Base-by-base conservation (phyloP, 2,888 invertebrate species). In the Carterocephalus palaemon region DNA sequence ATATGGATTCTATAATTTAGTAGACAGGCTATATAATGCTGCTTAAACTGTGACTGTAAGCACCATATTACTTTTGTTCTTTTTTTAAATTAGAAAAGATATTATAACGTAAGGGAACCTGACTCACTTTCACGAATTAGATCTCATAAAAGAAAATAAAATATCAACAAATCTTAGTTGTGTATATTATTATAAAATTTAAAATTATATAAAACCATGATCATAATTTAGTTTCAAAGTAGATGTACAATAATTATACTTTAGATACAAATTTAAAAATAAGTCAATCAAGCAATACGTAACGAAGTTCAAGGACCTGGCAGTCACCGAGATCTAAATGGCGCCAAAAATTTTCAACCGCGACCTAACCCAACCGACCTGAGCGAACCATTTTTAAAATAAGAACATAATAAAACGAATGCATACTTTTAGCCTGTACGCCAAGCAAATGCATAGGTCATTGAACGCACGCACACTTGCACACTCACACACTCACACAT, bases 351-450 rank as follows among this genome's bases (percentile, higher is more conserved):
- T 36, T 56, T 34, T 34, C 61, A 60, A 64, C 68, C 78, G 64
- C 72, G 83, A 86, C 85, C 85, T 86, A 82, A 74, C 83, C 75
- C 82, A 86, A 83, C 76, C 42, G 72, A 71, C 73, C 74, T 70
- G 74, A 75, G 67, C 74, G 75, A 70, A 62, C 78, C 82, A 83
- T 83, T 85, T 85, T 85, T 76, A 84, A 84, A 85, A 85, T 83
- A 86, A 86, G 79, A 81, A 77, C 81, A 83, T 84, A 85, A 84
- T 84, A 85, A 83, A 84, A 80, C 75, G 78, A 77, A 78, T 84
- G 86, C 84, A 85, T 83, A 84, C 86, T 84, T 85, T 85, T 84
- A 85, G 85, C 82, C 77, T 78, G 83, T 80, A 81, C 77, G 73
- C 78, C 81, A 77, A 79, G 84, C 82, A 82, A 83, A 83, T 84